Evolutionary conservation across 2,888 invertebrate species (phyloP), one percentile per base, ranked within the genome.

Genomic region (Tuta absoluta): DNA sequence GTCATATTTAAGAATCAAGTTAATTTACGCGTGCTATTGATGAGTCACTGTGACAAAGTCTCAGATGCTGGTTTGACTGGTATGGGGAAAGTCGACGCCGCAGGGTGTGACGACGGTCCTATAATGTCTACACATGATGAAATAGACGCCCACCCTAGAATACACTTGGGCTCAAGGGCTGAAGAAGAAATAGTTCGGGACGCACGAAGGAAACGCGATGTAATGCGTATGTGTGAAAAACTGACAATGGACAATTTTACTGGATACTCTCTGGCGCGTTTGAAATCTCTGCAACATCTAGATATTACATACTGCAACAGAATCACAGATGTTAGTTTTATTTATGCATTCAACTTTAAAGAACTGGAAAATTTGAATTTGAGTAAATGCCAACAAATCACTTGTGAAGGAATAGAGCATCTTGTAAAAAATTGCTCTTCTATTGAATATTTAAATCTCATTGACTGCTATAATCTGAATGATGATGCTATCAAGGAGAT

Each of bases 51-150:
- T 83, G 93, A 93, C 71, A 92, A 93, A 78, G 92, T 95, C 38
- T 94, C 95, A 11, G 95, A 96, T 84, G 93, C 93, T 37, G 95
- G 95, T 0, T 82, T 96, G 17, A 95, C 95, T 19, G 95, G 95
- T 28, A 94, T 94, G 92, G 92, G 92, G 7, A 91, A 90, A 75
- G 80, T 88, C 11, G 85, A 89, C 68, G 68, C 81, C 33, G 79
- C 82, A 66, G 75, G 76, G 48, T 76, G 77, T 24, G 80, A 83
- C 57, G 82, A 85, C 63, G 80, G 76, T 1, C 85, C 88, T 1
- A 84, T 85, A 48, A 85, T 85, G 82, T 82, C 86, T 0, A 79
- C 68, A 1, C 78, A 80, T 70, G 77, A 84, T 72, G 83, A 84
- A 63, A 71, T 72, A 38, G 76, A 74, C 1, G 59, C 74, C 28